These are phyloP conservation scores for Oriolus oriolus DNA, from an alignment of 2,113 vertebrate species.

Conservation along the genomic window DNA sequence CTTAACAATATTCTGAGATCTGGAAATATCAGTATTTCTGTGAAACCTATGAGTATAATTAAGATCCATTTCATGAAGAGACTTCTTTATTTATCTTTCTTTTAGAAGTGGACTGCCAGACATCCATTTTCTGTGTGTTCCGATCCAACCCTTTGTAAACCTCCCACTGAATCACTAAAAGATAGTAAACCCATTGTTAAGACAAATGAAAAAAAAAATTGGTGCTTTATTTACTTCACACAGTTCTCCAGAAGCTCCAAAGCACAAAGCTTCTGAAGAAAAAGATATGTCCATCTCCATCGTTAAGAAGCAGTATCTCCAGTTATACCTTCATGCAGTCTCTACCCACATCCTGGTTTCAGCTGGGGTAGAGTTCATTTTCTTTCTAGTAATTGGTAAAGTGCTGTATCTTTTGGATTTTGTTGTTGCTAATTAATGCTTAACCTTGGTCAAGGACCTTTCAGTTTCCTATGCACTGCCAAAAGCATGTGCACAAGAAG, in stretches of 20 bases:
- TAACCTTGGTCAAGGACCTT: not conserved
- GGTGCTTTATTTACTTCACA: not conserved
- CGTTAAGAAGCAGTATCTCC: not conserved
- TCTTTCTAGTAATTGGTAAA: no score
- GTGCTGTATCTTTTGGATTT: not conserved
- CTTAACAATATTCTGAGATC: not conserved
- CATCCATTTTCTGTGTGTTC: not conserved
- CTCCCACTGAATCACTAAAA: not conserved
- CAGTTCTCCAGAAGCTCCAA: not conserved
- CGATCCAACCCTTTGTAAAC: not conserved
- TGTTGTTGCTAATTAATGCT: not conserved
- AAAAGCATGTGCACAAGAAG: not conserved
- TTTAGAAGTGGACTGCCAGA: not conserved
- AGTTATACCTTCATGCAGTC: not conserved
- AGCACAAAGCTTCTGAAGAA: not conserved
- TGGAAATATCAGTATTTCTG: not conserved
- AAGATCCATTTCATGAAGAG: not conserved
- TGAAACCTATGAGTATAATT: not conserved
- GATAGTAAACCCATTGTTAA: not conserved
- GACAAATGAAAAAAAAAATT: not conserved
- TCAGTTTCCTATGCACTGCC: not conserved
- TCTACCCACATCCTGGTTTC: not conserved
- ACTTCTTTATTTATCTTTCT: not conserved
- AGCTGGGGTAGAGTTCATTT: not conserved
- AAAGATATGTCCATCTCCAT: not conserved